Conservation (phyloP, 2,888 invertebrate species). For the Catocala sponsa region DNA sequence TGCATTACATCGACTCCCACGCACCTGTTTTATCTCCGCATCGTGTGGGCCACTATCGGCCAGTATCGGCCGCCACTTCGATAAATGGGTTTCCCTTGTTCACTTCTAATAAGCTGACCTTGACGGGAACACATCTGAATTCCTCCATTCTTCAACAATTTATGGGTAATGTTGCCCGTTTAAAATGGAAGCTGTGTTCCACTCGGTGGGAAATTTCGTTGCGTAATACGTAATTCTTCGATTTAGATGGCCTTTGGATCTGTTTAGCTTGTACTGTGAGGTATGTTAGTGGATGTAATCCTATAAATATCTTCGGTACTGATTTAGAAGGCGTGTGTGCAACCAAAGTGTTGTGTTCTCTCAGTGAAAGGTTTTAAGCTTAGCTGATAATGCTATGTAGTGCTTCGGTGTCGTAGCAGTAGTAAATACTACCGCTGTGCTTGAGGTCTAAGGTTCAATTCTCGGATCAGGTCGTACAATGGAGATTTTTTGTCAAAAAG, state of each 20-base stretch:
- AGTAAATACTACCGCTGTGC: no score
- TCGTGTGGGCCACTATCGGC: slow-evolving; percentile 69
- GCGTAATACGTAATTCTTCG: slow-evolving; percentile 29
- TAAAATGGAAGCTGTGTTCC: slow-evolving; percentile 52
- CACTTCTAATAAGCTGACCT: slow-evolving; percentile 70
- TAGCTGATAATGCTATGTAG: background rate
- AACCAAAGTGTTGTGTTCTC: background rate
- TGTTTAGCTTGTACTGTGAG: slow-evolving; percentile 5
- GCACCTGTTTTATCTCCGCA: slow-evolving; percentile 75
- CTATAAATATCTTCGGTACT: slow-evolving; percentile 14
- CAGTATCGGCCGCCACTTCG: slow-evolving; percentile 69
- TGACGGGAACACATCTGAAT: slow-evolving; percentile 35
- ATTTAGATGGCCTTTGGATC: slow-evolving; percentile 15
- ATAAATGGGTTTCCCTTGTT: slow-evolving; percentile 85
- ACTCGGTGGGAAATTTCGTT: slow-evolving; percentile 43
- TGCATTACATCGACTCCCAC: slow-evolving; percentile 61
- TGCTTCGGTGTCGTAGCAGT: background rate
- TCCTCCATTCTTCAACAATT: slow-evolving; percentile 49
- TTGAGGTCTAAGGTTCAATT: no score
- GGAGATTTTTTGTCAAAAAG: no score
- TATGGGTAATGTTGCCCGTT: slow-evolving; percentile 46
- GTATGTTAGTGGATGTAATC: slow-evolving; percentile 16
- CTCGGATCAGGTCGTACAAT: no score
- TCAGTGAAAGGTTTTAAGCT: slow-evolving; percentile 12
- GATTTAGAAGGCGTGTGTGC: slow-evolving; percentile 11